Percentiles rank a stretch among this genome's conserved stretches.
Evolutionary conservation across 2,888 invertebrate species (phyloP).

Genomic region (Lasioglossum malachurum): DNA sequence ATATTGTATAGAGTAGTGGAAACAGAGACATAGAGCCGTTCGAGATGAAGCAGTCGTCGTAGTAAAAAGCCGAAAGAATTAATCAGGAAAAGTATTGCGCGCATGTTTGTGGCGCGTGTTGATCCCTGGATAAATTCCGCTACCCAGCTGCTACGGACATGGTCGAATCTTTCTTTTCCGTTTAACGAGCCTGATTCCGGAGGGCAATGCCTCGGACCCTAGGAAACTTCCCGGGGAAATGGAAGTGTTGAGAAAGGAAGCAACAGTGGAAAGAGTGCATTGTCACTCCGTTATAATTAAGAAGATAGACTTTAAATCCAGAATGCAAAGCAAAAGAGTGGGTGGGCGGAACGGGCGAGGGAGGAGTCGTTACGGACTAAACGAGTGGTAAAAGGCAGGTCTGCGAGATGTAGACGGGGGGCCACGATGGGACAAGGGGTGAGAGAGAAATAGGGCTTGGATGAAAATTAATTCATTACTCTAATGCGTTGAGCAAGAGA

Average conservation of each 20-base stretch:
- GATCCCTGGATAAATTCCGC: conserved; percentile 21
- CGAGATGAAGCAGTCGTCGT: not conserved
- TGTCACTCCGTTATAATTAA: conserved; percentile 82
- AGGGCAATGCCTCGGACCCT: conserved; percentile 20
- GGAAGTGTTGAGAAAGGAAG: conserved; percentile 36
- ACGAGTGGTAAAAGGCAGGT: conserved; percentile 68
- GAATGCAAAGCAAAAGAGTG: conserved; percentile 57
- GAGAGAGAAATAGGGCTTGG: conserved; percentile 68
- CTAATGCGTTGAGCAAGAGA: conserved; percentile 83
- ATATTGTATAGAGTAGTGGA: not conserved
- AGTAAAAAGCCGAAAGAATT: not conserved
- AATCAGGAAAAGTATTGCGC: not conserved
- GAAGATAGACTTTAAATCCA: conserved; percentile 83
- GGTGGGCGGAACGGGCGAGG: conserved; percentile 12
- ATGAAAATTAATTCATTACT: conserved; percentile 85
- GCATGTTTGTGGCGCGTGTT: not conserved
- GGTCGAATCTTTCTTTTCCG: conserved; percentile 22
- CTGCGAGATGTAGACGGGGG: conserved; percentile 55
- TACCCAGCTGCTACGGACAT: not conserved
- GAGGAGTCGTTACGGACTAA: conserved; percentile 62
- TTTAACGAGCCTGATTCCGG: conserved; percentile 37
- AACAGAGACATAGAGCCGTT: not conserved
- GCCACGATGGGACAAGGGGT: conserved; percentile 13
- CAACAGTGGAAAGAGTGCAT: conserved; percentile 61
- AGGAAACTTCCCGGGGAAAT: conserved; percentile 30